Conservation (phyloP, 2,113 vertebrate genomes). For the Daubentonia madagascariensis region DNA sequence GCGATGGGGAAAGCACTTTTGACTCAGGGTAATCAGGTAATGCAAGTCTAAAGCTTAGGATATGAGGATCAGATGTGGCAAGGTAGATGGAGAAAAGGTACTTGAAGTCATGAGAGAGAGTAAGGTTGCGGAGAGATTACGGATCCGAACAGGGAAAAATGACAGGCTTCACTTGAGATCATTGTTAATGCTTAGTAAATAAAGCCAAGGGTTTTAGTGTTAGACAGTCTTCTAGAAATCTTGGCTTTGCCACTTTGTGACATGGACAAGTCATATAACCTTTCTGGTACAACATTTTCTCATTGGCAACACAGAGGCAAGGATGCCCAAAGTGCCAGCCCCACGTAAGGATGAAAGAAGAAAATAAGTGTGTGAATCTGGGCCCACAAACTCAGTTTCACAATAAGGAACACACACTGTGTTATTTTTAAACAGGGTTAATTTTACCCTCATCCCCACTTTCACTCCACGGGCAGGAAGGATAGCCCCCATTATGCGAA, state of each 20-base stretch:
- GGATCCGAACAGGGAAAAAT: fast-evolving
- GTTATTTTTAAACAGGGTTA: neutral
- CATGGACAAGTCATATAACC: too few relatives aligned
- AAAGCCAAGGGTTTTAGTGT: neutral
- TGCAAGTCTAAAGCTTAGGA: neutral
- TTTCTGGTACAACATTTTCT: neutral
- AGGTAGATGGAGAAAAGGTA: neutral
- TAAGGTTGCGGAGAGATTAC: neutral
- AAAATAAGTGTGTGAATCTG: fast-evolving
- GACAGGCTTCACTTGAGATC: neutral
- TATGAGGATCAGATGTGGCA: neutral
- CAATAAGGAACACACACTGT: neutral
- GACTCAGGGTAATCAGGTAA: neutral
- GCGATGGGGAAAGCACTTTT: neutral
- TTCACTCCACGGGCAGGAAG: neutral
- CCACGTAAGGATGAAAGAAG: neutral
- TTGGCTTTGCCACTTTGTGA: neutral
- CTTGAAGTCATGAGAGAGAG: neutral
- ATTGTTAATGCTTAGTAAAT: neutral
- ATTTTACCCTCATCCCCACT: neutral
- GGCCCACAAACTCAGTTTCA: neutral
- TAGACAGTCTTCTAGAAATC: neutral
- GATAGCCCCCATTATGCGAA: neutral
- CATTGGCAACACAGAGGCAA: too few relatives aligned
- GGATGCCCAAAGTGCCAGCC: too few relatives aligned